Base-by-base conservation (phyloP, 2,797 vertebrate species). In the Xenentodon cancila region DNA sequence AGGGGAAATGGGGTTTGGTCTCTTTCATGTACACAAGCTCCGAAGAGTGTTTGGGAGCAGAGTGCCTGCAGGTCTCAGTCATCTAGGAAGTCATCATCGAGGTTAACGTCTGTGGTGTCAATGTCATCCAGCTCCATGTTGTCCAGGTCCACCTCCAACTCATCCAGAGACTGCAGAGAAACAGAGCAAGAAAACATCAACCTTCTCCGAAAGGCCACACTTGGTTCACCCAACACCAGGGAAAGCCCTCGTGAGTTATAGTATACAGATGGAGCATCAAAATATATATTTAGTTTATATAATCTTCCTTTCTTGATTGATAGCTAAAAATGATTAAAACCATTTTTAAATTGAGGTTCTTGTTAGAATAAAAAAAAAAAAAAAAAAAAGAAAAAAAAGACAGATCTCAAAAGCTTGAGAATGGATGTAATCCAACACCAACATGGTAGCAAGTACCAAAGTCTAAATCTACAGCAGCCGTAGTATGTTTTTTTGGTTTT, bases 91-190 rank as follows among this genome's bases (percentile, higher is more conserved):
- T 99, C 98, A 66, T 99, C 97, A 75, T 99, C 97, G 15, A 99
- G 91, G 84, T 99, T 97, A 79, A 99, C 94, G 64, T 98, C 97
- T 84, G 96, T 93, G 85, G 97, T 98, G 84, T 99, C 97, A 34
- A 99, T 96, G 85, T 99, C 97, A 9, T 98, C 97, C 81, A 98
- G 89, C 64, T 99, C 98, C 92, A 99, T 90, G 90, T 98, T 98
- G 93, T 99, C 97, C 61, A 99, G 87, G 79, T 99, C 97, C 65
- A 95, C 95, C 22, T 99, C 97, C 45, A 99, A 92, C 45, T 99
- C 98, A 18, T 97, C 93, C 83, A 89, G 64, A 76, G 0, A 34
- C 88, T 89, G 55, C 40, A 61, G 3, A 20, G 20, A 70, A 1
- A 64, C 45, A 53, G 12, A 47, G 13, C 56, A 8, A 61, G 9